Evolutionary conservation across 2,797 vertebrate species (phyloP).

Genomic region (Poecile montanus): DNA sequence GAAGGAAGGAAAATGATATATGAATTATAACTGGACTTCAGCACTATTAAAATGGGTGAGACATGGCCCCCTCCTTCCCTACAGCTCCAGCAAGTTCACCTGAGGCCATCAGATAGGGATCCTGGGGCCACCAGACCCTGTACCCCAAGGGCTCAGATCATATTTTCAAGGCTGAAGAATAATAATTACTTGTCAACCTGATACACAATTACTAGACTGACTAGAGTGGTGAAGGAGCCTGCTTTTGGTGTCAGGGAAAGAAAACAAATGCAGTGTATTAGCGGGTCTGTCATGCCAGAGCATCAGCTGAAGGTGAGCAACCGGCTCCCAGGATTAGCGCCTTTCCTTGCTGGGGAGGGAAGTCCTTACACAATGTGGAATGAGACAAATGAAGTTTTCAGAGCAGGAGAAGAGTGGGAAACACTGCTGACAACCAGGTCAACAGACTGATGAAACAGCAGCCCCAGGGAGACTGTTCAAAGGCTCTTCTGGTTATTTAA

Average conservation of each 20-base stretch:
- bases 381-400: constrained; percentile 1
- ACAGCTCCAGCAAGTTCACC: not conserved
- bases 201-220: not conserved
- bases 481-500: constrained; percentile 21
- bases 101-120: not conserved
- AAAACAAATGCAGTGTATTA: not conserved
- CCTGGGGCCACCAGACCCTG: not conserved
- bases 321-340: not conserved
- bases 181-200: not conserved
- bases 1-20: not conserved
- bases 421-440: not conserved
- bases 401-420: not conserved
- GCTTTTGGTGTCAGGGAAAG: not conserved
- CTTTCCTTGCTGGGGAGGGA: not conserved
- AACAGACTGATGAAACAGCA: not conserved
- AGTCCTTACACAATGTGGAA: not conserved
- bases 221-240: not conserved
- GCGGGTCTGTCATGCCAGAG: not conserved
- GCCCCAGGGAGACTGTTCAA: not conserved
- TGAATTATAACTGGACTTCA: not conserved
- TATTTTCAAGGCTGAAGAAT: not conserved
- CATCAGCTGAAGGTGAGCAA: not conserved
- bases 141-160: not conserved
- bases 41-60: not conserved
- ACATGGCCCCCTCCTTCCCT: not conserved